phyloP scores from a whole-genome alignment of 2,888 invertebrate genomes.

The Schizaphis graminum region DNA sequence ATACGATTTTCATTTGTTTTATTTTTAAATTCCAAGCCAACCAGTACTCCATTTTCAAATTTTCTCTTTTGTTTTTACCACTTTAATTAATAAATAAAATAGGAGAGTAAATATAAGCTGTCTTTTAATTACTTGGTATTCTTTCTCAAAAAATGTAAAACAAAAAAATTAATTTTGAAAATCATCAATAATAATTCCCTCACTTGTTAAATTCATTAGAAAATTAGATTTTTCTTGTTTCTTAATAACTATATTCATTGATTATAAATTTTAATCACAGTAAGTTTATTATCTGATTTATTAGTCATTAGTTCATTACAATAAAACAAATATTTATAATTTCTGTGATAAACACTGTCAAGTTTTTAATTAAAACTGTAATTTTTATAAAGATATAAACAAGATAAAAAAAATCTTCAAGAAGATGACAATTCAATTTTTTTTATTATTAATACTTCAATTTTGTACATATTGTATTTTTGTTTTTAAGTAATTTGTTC shows the following conservation, averaged over 20 bases:
- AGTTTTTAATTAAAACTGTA: not conserved
- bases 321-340: not conserved
- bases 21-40: too few species aligned
- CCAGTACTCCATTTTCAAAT: too few species aligned
- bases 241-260: not conserved
- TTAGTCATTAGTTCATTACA: not conserved
- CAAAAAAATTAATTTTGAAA: too few species aligned
- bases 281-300: not conserved
- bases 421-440: not conserved
- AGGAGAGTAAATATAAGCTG: too few species aligned
- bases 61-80: too few species aligned
- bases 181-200: too few species aligned
- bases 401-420: not conserved
- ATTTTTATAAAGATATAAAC: not conserved
- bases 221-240: too few species aligned
- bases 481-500: slow-evolving; percentile 21
- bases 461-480: slow-evolving; percentile 35
- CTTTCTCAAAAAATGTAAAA: too few species aligned
- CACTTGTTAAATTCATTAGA: too few species aligned
- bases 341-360: not conserved
- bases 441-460: not conserved
- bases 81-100: too few species aligned
- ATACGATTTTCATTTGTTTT: too few species aligned
- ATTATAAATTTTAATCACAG: not conserved
- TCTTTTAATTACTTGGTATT: too few species aligned